Conservation (phyloP, 1,140 invertebrate genomes). For the Eueides isabella region DNA sequence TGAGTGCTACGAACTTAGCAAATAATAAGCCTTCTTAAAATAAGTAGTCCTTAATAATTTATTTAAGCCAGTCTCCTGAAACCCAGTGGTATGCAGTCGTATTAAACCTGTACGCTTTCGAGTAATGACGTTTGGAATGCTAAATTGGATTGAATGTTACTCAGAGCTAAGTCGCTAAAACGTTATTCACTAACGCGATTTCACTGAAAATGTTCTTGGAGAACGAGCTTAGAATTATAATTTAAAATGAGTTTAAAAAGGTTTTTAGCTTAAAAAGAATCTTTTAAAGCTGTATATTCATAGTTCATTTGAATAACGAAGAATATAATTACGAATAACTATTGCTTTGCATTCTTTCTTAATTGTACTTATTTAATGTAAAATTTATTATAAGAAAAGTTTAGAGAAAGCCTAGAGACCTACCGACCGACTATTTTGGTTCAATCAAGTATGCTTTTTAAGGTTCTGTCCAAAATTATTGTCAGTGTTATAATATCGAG, state of each 20-base stretch:
- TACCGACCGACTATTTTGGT: too few species aligned
- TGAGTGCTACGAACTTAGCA: background rate
- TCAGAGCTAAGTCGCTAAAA: constrained; percentile 28
- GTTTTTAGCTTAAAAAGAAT: background rate
- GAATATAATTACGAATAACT: background rate
- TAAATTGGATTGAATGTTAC: constrained; percentile 39
- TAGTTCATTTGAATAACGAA: background rate
- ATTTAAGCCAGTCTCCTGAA: constrained; percentile 1
- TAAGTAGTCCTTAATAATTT: background rate
- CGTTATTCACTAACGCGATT: constrained; percentile 17
- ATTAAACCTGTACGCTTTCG: constrained; percentile 48
- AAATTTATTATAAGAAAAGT: too few species aligned
- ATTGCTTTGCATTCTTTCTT: background rate
- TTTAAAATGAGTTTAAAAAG: constrained; percentile 12
- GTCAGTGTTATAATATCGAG: too few species aligned
- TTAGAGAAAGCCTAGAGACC: too few species aligned
- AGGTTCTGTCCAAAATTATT: too few species aligned
- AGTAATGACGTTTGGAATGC: constrained; percentile 43
- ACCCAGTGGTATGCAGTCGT: constrained; percentile 42
- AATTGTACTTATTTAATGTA: background rate
- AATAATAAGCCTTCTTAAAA: background rate
- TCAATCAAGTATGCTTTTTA: too few species aligned
- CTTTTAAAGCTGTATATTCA: background rate
- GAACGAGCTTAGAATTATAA: background rate
- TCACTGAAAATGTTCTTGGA: background rate